These are phyloP conservation scores for Pogonomyrmex californicus DNA, from an alignment of 1,140 invertebrate genomes.

Conservation along the genomic window DNA sequence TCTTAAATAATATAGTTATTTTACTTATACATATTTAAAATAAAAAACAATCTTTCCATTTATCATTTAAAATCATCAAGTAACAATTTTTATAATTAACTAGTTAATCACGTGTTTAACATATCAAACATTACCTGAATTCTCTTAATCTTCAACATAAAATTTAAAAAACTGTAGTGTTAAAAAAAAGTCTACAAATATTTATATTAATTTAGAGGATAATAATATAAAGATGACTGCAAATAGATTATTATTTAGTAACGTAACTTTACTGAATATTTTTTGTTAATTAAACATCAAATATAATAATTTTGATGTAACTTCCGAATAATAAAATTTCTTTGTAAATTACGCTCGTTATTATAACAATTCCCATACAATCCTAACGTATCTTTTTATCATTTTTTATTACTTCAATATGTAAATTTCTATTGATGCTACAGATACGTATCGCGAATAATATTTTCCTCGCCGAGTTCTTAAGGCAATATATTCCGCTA, in stretches of 20 bases:
- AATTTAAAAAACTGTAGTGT: no score
- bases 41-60: neutral
- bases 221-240: neutral
- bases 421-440: constrained; percentile 15
- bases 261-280: neutral
- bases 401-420: neutral
- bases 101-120: neutral
- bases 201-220: neutral
- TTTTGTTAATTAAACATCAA: neutral
- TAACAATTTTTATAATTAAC: neutral
- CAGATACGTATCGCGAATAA: constrained; percentile 23
- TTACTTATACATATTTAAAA: neutral
- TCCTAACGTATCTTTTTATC: neutral
- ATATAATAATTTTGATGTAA: neutral
- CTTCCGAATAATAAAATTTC: neutral
- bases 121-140: no score
- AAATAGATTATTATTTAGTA: constrained; percentile 21
- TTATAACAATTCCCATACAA: neutral
- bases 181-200: neutral
- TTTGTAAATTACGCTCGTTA: neutral
- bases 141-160: neutral
- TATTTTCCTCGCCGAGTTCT: constrained; percentile 40
- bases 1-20: neutral
- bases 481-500: constrained; percentile 61
- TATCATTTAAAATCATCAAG: neutral